These are phyloP conservation scores for Didymodactylos carnosus DNA, from an alignment of 2,888 invertebrate species.

Conservation along the genomic window DNA sequence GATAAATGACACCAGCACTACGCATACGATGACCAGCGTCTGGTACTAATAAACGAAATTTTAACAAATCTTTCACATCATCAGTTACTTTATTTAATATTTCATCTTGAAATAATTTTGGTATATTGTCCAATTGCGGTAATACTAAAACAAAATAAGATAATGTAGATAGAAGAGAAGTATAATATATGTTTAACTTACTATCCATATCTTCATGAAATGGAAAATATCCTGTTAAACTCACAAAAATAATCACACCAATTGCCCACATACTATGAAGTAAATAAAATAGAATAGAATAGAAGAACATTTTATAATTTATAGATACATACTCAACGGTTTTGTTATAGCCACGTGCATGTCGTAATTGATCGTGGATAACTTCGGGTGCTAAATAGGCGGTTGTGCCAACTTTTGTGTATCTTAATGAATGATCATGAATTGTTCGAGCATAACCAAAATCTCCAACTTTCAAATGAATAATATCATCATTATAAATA, in stretches of 20 bases:
- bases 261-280: background rate
- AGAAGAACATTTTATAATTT: background rate
- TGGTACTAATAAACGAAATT: background rate
- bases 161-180: no score
- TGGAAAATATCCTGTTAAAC: background rate
- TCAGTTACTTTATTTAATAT: background rate
- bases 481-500: background rate
- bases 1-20: background rate
- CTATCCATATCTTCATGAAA: background rate
- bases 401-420: background rate
- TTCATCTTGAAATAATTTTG: background rate
- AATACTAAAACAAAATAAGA: no score
- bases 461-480: background rate
- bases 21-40: background rate
- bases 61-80: background rate
- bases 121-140: background rate
- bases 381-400: background rate
- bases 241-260: background rate
- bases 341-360: background rate
- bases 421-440: background rate
- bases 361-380: background rate
- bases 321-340: background rate
- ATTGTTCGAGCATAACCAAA: background rate
- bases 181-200: no score
- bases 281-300: no score